These are phyloP conservation scores for Cathartes aura DNA, from an alignment of 2,113 vertebrate species.

Conservation along the genomic window DNA sequence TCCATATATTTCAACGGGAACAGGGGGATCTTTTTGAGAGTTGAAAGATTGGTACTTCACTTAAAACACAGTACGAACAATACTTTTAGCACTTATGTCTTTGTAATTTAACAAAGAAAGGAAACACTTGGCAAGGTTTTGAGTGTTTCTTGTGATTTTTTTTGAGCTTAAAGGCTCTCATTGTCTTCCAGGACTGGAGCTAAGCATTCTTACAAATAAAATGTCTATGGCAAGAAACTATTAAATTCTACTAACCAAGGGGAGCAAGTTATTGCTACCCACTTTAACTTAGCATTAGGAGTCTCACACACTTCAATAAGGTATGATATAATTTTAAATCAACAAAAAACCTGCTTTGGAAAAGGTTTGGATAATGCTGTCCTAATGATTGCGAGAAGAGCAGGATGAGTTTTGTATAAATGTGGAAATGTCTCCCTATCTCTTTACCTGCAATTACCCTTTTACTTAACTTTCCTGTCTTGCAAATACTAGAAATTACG, in stretches of 20 bases:
- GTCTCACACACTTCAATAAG: background rate
- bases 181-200: background rate
- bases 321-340: background rate
- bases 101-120: slow-evolving; percentile 29
- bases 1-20: background rate
- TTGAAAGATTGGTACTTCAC: background rate
- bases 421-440: background rate
- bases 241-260: background rate
- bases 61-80: background rate
- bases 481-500: background rate
- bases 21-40: background rate
- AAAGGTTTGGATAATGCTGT: background rate
- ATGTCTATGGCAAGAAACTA: background rate
- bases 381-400: background rate
- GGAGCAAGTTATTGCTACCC: background rate
- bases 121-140: slow-evolving; percentile 3
- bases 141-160: slow-evolving; percentile 1
- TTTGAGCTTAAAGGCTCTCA: background rate
- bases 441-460: background rate
- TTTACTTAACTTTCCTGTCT: background rate
- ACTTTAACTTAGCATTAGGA: background rate
- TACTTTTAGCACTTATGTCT: background rate
- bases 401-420: background rate
- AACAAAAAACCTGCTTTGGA: background rate
- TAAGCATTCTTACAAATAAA: background rate